Evolutionary conservation across 2,797 vertebrate genomes (phyloP), one percentile per base, ranked within the genome.

Genomic region (Psittacula derbiana): DNA sequence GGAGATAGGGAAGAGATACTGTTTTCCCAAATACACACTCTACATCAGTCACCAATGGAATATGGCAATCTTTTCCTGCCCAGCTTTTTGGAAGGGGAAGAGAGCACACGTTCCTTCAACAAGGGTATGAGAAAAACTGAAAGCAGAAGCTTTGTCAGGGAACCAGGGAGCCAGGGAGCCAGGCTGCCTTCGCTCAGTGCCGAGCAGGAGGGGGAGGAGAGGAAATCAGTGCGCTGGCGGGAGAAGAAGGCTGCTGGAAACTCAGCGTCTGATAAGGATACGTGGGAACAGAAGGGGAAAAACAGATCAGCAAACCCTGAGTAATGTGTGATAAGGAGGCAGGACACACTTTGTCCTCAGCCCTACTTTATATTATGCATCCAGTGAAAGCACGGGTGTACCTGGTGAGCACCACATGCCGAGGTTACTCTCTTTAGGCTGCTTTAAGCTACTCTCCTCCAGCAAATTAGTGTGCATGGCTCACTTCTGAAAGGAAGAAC

Each of bases 221-320:
- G 64, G 90, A 92, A 94, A 86, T 67, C 60, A 40, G 55, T 15
- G 31, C 1, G 3, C 12, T 61, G 80, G 17, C 0, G 0, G 38
- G 57, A 80, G 72, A 80, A 49, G 38, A 58, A 33, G 8, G 52
- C 44, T 84, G 78, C 78, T 90, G 93, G 93, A 93, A 94, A 78
- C 33, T 71, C 83, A 24, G 16, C 0, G 2, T 46, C 74, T 65
- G 90, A 92, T 88, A 94, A 96, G 44, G n/a, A 23, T 52, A 60
- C 3, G 2, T 84, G 83, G 92, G 90, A 96, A 95, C 61, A 78
- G 78, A 41, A 53, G 30, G 65, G 46, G 36, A 24, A 95, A 92
- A 92, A 50, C 86, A 88, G 58, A 61, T 49, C 73, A 75, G 75
- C 85, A 88, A 65, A n/a, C 27, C 41, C 53, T n/a, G 74, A 71